Base-by-base conservation (phyloP, 1,140 invertebrate species). In the Trinorchestia longiramus region DNA sequence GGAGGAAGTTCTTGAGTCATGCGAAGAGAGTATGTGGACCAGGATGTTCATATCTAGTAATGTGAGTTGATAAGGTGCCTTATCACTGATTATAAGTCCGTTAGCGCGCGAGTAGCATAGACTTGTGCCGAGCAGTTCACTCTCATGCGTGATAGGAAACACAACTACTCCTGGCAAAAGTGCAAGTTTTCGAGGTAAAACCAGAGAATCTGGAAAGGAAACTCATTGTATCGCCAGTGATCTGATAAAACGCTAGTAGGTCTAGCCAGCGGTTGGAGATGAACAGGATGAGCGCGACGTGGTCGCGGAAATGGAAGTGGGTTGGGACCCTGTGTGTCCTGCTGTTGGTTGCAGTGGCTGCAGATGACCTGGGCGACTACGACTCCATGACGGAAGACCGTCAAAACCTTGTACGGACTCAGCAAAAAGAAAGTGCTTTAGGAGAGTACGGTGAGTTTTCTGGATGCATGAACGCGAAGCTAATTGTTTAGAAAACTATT, bases 31-130 rank as follows among this genome's bases (percentile, higher is more conserved):
- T 43, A 43, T 94, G 92, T 94, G 92, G 92, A 94, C 92, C 92
- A 94, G 92, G 92, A 94, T 94, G 19, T 94, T 94, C 92, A 15
- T 94, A 94, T 94, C 92, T 94, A 94, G 92, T 40, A n/a, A 45
- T 94, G 43, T 45, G 44, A 47, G 43, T 6, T n/a, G 92, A 94
- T 94, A 94, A 45, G 43, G 44, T 45, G 43, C 40, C 90, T 94
- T 94, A 45, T 45, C 92, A 94, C 43, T n/a, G 43, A 42, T 44
- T 6, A n/a, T 43, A 94, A 36, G 92, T 40, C 44, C 92, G 92
- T 94, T 94, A 47, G 44, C 19, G 19, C 43, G 43, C 43, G 44
- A 6, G 36, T 94, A 40, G 43, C 11, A 94, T 40, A 6, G 88
- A 44, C 36, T 11, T 94, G 6, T 23, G 19, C 43, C 44, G 36